Percentiles rank a stretch among this genome's conserved stretches.
Conservation (phyloP, 2,797 vertebrate species). For the Kryptolebias ocellatus region DNA sequence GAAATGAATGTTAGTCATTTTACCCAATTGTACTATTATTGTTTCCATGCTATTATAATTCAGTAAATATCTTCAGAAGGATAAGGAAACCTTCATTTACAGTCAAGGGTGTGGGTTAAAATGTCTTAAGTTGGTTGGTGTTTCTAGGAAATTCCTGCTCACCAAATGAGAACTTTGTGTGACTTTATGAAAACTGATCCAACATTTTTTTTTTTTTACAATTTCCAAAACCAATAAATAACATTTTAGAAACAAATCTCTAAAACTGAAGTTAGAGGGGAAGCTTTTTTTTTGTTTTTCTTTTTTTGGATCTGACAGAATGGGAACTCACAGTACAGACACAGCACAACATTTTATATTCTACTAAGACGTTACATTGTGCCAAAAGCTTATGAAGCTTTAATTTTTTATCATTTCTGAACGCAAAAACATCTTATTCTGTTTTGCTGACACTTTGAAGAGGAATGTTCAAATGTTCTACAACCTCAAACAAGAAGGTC, state of each 20-base stretch:
- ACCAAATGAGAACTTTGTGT: too few species aligned
- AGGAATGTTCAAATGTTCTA: conserved; percentile 5
- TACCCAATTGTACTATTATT: neutral
- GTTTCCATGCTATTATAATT: neutral
- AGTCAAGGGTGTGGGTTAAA: neutral
- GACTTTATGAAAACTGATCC: too few species aligned
- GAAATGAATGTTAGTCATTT: too few species aligned
- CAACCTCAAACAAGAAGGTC: conserved; percentile 13
- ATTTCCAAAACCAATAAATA: too few species aligned
- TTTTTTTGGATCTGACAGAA: too few species aligned
- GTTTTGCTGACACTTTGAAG: conserved; percentile 3
- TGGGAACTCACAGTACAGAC: neutral
- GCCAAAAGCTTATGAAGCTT: neutral
- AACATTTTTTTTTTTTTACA: too few species aligned
- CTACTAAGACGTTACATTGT: neutral
- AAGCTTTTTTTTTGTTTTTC: too few species aligned
- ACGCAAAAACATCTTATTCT: neutral
- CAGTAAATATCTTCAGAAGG: neutral
- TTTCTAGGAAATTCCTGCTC: too few species aligned
- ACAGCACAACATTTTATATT: neutral
- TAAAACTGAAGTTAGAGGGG: neutral
- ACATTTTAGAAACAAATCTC: neutral
- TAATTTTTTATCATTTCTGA: neutral
- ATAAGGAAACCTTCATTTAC: conserved; percentile 9
- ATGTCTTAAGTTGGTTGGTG: neutral